Evolutionary conservation across 1,140 invertebrate species (phyloP).

Genomic region (Ladona fulva): DNA sequence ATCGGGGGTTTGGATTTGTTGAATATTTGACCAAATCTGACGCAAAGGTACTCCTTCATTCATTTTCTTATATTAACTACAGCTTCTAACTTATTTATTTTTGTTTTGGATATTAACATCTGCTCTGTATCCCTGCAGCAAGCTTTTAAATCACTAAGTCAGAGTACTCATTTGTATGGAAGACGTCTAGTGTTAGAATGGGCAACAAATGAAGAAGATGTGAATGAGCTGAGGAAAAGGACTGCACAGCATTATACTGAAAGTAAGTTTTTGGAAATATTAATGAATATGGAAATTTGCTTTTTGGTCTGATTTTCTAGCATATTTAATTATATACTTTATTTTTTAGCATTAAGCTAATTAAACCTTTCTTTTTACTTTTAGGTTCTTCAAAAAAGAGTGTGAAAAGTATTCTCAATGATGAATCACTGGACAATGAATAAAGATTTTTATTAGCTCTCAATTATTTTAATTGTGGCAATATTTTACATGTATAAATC

Average conservation of each 20-base stretch:
- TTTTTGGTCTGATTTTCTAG: too few species aligned
- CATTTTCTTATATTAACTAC: conserved; percentile 15
- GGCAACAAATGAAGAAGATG: conserved; percentile 74
- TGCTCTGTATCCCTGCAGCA: conserved; percentile 45
- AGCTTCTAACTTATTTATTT: conserved; percentile 18
- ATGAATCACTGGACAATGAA: too few species aligned
- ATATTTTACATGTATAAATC: too few species aligned
- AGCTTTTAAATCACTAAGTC: conserved; percentile 84
- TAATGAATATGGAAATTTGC: neutral
- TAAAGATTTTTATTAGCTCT: too few species aligned
- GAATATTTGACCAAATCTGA: conserved; percentile 83
- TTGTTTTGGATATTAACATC: conserved; percentile 12
- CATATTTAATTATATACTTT: too few species aligned
- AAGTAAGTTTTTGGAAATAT: conserved; percentile 12
- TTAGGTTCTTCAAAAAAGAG: too few species aligned
- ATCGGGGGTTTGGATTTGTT: conserved; percentile 95
- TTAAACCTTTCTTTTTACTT: too few species aligned
- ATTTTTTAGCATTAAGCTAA: too few species aligned
- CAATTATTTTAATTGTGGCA: too few species aligned
- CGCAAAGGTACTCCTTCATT: conserved; percentile 64
- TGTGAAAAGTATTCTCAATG: too few species aligned
- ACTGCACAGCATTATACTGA: conserved; percentile 61
- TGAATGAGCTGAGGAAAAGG: conserved; percentile 73
- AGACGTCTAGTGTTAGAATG: conserved; percentile 91
- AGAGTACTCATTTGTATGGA: conserved; percentile 96